phyloP scores from a whole-genome alignment of 2,113 vertebrate genomes.

The Tonatia bakeri region DNA sequence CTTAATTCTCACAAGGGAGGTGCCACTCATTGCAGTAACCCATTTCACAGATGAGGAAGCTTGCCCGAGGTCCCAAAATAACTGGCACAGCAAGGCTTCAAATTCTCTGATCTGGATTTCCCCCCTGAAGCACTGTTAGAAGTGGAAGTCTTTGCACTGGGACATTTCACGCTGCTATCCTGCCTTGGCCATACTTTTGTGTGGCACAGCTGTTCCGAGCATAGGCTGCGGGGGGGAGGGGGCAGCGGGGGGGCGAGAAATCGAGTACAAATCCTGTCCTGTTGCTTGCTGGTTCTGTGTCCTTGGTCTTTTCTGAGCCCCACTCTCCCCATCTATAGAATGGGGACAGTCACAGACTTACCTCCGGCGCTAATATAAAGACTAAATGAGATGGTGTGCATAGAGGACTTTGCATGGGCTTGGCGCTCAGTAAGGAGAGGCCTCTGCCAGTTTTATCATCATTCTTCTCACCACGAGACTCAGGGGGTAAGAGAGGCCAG shows the following conservation, averaged over 20 bases:
- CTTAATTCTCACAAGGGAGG: neutral
- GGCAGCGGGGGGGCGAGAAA: neutral
- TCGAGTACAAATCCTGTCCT: neutral
- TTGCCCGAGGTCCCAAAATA: neutral
- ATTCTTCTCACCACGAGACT: neutral
- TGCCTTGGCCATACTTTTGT: neutral
- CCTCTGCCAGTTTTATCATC: neutral
- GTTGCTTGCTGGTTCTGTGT: neutral
- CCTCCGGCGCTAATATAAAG: neutral
- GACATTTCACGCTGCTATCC: neutral
- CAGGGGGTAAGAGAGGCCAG: neutral
- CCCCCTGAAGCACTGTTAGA: neutral
- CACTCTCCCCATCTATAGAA: neutral
- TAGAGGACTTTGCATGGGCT: fast-evolving
- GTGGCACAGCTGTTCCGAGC: neutral
- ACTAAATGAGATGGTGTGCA: neutral
- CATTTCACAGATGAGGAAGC: neutral
- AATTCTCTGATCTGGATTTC: neutral
- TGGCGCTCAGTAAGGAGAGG: neutral
- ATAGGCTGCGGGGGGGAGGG: neutral
- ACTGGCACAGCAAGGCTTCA: neutral
- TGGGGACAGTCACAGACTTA: neutral
- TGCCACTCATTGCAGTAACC: neutral
- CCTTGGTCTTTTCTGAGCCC: neutral
- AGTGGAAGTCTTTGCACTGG: neutral